These are phyloP conservation scores for Henicopernis longicauda DNA, from an alignment of 2,113 vertebrate species.

Conservation along the genomic window DNA sequence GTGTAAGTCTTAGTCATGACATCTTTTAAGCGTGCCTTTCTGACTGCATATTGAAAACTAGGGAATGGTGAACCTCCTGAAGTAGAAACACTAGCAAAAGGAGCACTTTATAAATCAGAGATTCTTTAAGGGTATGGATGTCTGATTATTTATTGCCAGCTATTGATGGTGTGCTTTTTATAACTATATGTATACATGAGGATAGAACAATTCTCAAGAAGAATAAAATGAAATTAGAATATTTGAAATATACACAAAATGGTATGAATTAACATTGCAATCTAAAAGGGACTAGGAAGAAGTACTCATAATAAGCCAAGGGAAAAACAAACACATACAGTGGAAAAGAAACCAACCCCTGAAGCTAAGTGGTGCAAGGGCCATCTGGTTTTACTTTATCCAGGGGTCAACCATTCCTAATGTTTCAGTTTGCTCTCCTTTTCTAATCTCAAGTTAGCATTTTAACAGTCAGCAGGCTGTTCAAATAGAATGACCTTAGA, in stretches of 20 bases:
- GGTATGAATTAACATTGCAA: neutral
- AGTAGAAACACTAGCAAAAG: neutral
- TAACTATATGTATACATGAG: neutral
- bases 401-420: neutral
- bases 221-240: neutral
- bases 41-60: conserved; percentile 4
- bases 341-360: neutral
- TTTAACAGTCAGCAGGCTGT: neutral
- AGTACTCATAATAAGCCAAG: neutral
- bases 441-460: neutral
- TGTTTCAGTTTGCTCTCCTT: neutral
- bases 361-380: neutral
- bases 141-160: neutral
- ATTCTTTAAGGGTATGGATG: neutral
- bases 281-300: neutral
- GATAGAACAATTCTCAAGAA: neutral
- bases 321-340: neutral
- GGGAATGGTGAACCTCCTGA: neutral
- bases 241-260: neutral
- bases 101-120: neutral
- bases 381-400: neutral
- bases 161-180: neutral
- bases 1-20: neutral
- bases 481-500: neutral
- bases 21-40: neutral